Evolutionary conservation across 2,797 vertebrate genomes (phyloP).

Genomic region (Neosilurus hyrtlii): DNA sequence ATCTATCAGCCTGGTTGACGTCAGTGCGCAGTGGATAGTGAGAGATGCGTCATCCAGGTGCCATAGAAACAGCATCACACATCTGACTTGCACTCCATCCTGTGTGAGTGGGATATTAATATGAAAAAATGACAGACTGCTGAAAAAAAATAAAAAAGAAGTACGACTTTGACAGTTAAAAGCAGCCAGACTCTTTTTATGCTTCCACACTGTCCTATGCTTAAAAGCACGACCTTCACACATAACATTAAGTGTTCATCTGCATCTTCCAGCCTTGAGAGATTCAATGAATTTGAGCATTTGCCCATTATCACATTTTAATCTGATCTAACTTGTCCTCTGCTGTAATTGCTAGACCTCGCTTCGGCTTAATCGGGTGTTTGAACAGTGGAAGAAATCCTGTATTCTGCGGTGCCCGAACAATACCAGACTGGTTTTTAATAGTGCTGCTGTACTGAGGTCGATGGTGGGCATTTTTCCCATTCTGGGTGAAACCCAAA

Average conservation of each 20-base stretch:
- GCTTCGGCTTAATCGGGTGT: background rate
- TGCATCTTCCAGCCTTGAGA: background rate
- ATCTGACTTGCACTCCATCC: slow-evolving; percentile 38
- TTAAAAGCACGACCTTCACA: slow-evolving; percentile 16
- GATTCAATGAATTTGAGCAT: background rate
- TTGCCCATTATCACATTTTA: background rate
- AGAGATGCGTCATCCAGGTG: slow-evolving; percentile 28
- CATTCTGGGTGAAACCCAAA: background rate
- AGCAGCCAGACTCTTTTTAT: background rate
- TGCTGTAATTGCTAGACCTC: background rate
- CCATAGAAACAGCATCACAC: slow-evolving; percentile 40
- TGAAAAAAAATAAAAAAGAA: background rate
- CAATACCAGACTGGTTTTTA: background rate
- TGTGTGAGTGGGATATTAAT: slow-evolving; percentile 23
- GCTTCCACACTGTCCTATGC: background rate
- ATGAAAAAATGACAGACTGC: background rate
- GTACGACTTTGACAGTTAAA: slow-evolving; percentile 19
- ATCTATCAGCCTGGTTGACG: slow-evolving; percentile 11
- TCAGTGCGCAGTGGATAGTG: slow-evolving; percentile 4
- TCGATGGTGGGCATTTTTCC: background rate
- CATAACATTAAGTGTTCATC: background rate
- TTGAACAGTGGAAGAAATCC: background rate
- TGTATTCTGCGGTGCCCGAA: background rate
- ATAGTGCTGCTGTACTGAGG: background rate
- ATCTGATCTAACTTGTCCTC: background rate